Base-by-base conservation (phyloP, 2,888 invertebrate genomes). In the Automeris io region DNA sequence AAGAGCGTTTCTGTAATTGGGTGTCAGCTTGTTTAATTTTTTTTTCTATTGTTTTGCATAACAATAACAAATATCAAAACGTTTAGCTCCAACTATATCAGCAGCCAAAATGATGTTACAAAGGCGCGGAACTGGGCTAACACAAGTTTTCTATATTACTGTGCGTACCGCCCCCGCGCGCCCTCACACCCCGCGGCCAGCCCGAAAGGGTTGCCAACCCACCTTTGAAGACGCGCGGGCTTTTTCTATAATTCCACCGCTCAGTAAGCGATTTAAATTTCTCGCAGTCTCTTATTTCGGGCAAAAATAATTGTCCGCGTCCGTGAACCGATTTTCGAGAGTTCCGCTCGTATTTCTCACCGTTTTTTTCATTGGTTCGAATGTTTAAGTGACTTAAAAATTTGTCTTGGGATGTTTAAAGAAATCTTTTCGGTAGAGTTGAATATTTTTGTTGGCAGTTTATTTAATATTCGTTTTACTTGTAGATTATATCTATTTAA, bases 121-220 rank as follows among this genome's bases (percentile, higher is more conserved):
- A 86, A 86, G 82, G 81, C 82, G 73, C 72, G 80, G 81, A 85
- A 85, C 85, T 83, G 85, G 86, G 86, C 85, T 86, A 86, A 86
- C 85, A 86, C 85, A 85, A 86, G 85, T 86, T 85, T 86, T 85
- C 86, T 86, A 85, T 85, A 85, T 83, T 80, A 78, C 83, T 65
- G 81, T 80, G 77, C 81, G 82, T 80, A 70, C 72, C 43, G 45
- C 46, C 39, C 38, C 43, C 41, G 45, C 49, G 18, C 47, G 44
- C 37, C 37, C 34, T 47, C 50, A 37, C 46, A 11, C 49, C 51
- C 51, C 44, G 33, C 42, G 39, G 53, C 54, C 49, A 51, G 45
- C 50, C 54, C 57, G 55, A 73, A 81, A 83, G 85, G 85, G 83
- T 83, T 82, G 73, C 61, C 62, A 54, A 45, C 70, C 81, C 77